Evolutionary conservation across 2,888 invertebrate species (phyloP).

Genomic region (Drosophila nigricruria): DNA sequence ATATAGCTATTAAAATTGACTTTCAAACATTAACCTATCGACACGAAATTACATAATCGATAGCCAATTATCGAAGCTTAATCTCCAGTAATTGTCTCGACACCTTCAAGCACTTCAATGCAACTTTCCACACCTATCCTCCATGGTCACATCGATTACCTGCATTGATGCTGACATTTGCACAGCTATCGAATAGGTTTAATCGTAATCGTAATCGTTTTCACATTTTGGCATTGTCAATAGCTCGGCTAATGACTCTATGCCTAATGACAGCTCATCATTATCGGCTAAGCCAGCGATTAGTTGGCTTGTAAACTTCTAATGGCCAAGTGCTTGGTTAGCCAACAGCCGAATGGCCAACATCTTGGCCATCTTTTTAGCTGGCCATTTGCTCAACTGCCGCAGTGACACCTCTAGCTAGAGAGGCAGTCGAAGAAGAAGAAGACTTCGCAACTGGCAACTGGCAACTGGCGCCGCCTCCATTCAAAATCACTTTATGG

Average conservation of each 20-base stretch:
- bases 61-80: background rate
- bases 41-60: background rate
- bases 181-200: constrained; percentile 33
- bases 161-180: constrained; percentile 26
- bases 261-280: constrained; percentile 45
- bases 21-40: background rate
- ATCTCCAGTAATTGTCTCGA: background rate
- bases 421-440: background rate
- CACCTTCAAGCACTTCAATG: background rate
- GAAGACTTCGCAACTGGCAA: constrained; percentile 6
- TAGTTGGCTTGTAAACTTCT: constrained; percentile 46
- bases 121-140: background rate
- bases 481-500: constrained; percentile 76
- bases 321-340: constrained; percentile 31
- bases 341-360: constrained; percentile 18
- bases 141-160: constrained; percentile 23
- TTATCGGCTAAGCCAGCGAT: constrained; percentile 42
- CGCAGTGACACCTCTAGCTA: constrained; percentile 63
- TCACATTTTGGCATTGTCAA: constrained; percentile 11
- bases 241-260: constrained; percentile 31
- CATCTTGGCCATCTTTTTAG: constrained; percentile 30
- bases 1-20: background rate
- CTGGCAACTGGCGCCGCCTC: constrained; percentile 67
- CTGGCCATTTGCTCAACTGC: constrained; percentile 64
- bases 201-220: constrained; percentile 18